Base-by-base conservation (phyloP, 2,888 invertebrate genomes). In the Fragum whitleyi region DNA sequence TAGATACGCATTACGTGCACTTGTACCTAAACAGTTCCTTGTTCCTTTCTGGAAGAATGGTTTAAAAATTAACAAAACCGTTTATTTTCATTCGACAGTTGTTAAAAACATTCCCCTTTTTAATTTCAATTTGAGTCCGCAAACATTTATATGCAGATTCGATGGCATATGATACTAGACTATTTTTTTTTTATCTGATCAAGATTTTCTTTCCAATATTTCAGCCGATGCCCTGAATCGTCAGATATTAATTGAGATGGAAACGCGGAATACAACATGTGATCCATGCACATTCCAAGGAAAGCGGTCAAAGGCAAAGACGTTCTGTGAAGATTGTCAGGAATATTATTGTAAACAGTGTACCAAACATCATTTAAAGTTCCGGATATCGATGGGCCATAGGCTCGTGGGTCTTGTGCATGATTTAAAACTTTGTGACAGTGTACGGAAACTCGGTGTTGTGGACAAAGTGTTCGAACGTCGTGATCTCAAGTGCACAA, bases 341-440 rank as follows among this genome's bases (percentile, higher is more conserved):
- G 29, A 71, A 26, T 59, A 71, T 71, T 71, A 71, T 39, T 71
- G 71, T 28, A 71, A 71, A 42, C n/a, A 39, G 16, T 71, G 71
- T 55, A 57, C 26, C 5, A 21, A 42, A 23, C 71, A 71, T 11
- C 72, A 78, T 21, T 21, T 72, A 73, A 39, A 77, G 70, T 47
- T 85, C 80, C 23, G 70, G 26, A 55, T 73, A 51, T 81, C 85
- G 74, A 53, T 83, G 78, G 32, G 76, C 67, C 28, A 85, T 72
- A 53, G 78, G 69, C 32, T 85, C 77, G 51, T 78, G 68, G 61
- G 80, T 55, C 32, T 78, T 62, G 53, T 77, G 77, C 69, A 74
- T 68, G 6, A 75, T 75, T 23, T 23, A 5, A 32, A 19, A 16
- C 5, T 32, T n/a, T 2, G 11, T 28, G 29, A 61, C 6, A 32